These are phyloP conservation scores for Drosophila fuyamai DNA, from an alignment of 1,140 invertebrate genomes.

Conservation along the genomic window DNA sequence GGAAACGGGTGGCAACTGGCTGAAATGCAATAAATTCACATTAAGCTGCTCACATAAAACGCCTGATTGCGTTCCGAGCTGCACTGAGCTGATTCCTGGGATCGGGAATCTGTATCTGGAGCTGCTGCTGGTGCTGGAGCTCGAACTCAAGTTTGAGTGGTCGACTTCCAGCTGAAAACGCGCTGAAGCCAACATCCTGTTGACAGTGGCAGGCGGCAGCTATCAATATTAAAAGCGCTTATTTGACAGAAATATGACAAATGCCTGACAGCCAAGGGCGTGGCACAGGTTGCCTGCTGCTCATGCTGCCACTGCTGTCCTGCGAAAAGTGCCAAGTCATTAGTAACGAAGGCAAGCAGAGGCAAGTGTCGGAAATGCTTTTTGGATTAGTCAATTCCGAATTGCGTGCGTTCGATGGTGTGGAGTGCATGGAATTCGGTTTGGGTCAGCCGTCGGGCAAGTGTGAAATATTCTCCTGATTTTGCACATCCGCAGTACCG, in stretches of 20 bases:
- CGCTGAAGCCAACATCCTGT: conserved; percentile 80
- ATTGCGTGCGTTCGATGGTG: conserved; percentile 23
- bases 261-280: conserved; percentile 76
- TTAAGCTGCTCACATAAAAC: conserved; percentile 82
- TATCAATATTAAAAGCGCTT: conserved; percentile 84
- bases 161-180: conserved; percentile 41
- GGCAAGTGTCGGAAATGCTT: conserved; percentile 80
- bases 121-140: conserved; percentile 4
- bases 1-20: conserved; percentile 20
- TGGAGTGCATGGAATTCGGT: conserved; percentile 22
- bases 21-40: conserved; percentile 81
- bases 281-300: conserved; percentile 50
- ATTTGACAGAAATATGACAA: conserved; percentile 84
- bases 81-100: conserved; percentile 34
- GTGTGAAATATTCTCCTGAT: conserved; percentile 63
- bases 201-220: conserved; percentile 69
- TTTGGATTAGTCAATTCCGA: conserved; percentile 80
- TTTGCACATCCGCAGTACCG: conserved; percentile 29
- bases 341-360: conserved; percentile 57
- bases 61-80: conserved; percentile 74
- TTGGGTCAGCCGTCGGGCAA: conserved; percentile 51
- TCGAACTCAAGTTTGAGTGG: conserved; percentile 22
- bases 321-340: conserved; percentile 77
- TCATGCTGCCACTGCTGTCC: conserved; percentile 29
- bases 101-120: not conserved